Evolutionary conservation across 2,113 vertebrate species (phyloP).

Genomic region (Oreocharis arfaki): DNA sequence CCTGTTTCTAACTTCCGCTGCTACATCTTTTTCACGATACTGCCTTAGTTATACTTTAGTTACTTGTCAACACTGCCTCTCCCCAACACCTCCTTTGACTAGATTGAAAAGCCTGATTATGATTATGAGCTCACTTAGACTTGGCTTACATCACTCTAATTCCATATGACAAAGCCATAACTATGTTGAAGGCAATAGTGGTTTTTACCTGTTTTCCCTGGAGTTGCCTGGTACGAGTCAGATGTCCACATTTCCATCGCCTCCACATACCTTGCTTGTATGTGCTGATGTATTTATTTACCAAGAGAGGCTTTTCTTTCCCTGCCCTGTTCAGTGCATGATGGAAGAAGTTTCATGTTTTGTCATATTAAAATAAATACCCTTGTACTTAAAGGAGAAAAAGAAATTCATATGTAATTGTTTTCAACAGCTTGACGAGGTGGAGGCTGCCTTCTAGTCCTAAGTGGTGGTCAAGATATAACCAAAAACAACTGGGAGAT

Average conservation of each 20-base stretch:
- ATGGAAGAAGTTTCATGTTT: neutral
- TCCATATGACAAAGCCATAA: neutral
- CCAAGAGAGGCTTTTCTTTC: neutral
- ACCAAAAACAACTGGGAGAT: neutral
- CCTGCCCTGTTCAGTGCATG: neutral
- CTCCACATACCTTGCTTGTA: neutral
- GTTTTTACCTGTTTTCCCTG: neutral
- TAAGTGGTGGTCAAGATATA: neutral
- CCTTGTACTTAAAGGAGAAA: neutral
- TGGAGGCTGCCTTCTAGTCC: neutral
- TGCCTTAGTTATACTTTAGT: neutral
- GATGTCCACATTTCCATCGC: neutral
- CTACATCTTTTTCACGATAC: neutral
- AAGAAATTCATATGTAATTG: neutral
- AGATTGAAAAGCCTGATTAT: neutral
- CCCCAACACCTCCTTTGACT: neutral
- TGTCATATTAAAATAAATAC: neutral
- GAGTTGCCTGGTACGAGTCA: neutral
- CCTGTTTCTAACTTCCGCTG: neutral
- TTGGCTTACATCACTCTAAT: neutral
- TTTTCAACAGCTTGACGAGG: neutral
- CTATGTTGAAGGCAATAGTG: neutral
- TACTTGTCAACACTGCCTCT: neutral
- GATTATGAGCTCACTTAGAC: neutral
- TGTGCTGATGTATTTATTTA: neutral